Base-by-base conservation (phyloP, 2,113 vertebrate genomes). In the Okapia johnstoni region DNA sequence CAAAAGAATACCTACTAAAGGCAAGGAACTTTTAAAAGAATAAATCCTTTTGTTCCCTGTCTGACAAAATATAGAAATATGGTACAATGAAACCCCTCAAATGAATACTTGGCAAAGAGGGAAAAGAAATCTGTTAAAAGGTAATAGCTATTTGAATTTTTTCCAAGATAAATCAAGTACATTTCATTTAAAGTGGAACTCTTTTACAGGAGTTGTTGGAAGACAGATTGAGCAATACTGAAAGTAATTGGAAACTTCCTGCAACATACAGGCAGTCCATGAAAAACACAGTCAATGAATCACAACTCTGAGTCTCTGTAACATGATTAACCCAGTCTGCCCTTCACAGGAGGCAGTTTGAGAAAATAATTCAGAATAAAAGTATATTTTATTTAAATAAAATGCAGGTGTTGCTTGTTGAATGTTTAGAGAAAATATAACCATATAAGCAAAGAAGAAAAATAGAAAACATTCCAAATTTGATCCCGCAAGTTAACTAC, bases 51-150 rank as follows among this genome's bases (percentile, higher is more conserved):
- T 95, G 76, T 95, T 97, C 66, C 25, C 50, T 88, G 12, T 73
- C 85, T 98, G 95, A 96, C 95, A 97, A 96, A 95, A 95, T 88
- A 90, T 10, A 97, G 88, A 94, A 97, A 96, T 96, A 92, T n/a
- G 58, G 81, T 79, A 97, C 95, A 98, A 88, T 96, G 88, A 92
- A 97, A 96, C 36, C 50, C 54, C 66, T 97, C 76, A 93, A 90
- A 87, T 93, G 93, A 97, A 95, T 94, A 91, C 73, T 90, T 2
- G 6, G 81, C 23, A 87, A 95, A 96, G 73, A 55, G 46, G 88
- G 70, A 79, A 95, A 97, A 77, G 76, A 92, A 97, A 96, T 13
- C 77, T 96, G 66, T 83, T 98, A 85, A 90, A 97, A 98, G 85
- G 50, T 83, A 97, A 96, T 93, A 85, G 55, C 25, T 96, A 80